Evolutionary conservation across 2,797 vertebrate genomes (phyloP), one percentile per base, ranked within the genome.

Genomic region (Gorsachius magnificus): DNA sequence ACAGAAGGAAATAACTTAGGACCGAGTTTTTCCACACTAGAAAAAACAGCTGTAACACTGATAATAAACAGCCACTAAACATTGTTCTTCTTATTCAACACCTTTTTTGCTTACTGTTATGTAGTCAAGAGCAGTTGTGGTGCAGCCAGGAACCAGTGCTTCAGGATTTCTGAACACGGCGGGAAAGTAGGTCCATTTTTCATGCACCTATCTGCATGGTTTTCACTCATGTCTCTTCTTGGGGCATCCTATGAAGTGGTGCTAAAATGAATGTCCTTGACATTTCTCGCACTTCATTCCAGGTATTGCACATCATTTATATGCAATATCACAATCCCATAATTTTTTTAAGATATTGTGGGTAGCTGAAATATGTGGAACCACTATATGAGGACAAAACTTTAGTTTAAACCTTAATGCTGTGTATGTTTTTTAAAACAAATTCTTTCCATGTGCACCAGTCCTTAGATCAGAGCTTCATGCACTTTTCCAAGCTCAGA

Each of bases 331-430:
- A 72, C 58, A 83, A 53, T 31, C 21, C 24, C 78, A 35, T 88
- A 63, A 20, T 57, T 89, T 90, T 80, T 85, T 64, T 36, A 85
- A 91, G 78, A 28, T 75, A 58, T 11, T 66, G 51, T 70, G 58
- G 29, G 38, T 84, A 87, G 35, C 58, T 87, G 63, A 95, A 91
- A 94, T 92, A 92, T 75, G 38, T 75, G 68, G n/a, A 92, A 80
- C 45, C 70, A 79, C 48, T 80, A 53, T 12, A 74, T 7, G n/a
- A 77, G 19, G 33, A 89, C 14, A 64, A 93, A 83, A 69, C 29
- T 86, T 76, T 10, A 19, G 22, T 93, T 88, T 83, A 35, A 91
- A 58, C 1, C 5, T 81, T 77, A 36, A 63, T 43, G 31, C 5
- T 82, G 3, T 54, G 14, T 64, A 16, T 48, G 17, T 19, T 50